Evolutionary conservation across 2,888 invertebrate species (phyloP).

Genomic region (Mythimna albipuncta): DNA sequence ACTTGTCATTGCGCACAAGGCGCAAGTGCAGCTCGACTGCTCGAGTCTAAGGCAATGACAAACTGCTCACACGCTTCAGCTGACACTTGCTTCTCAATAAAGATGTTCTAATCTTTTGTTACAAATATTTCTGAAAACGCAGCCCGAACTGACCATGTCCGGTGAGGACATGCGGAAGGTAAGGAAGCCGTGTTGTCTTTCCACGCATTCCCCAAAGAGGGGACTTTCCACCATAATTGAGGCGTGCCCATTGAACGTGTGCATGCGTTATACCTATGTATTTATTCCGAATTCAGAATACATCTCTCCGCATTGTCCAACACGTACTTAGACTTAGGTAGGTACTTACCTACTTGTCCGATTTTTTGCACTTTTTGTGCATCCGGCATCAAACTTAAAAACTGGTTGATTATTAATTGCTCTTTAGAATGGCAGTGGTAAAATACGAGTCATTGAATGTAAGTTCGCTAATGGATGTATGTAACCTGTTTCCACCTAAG

Average conservation of each 20-base stretch:
- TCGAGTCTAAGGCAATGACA: background rate
- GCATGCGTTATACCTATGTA: too few species aligned
- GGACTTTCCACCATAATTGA: too few species aligned
- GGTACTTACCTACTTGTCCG: background rate
- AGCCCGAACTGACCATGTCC: too few species aligned
- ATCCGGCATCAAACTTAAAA: background rate
- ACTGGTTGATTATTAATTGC: background rate
- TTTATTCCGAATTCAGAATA: too few species aligned
- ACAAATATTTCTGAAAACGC: background rate
- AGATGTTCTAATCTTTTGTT: background rate
- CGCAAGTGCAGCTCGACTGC: background rate
- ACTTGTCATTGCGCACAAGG: background rate
- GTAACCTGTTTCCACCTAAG: background rate
- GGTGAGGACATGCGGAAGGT: too few species aligned
- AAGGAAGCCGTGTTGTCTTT: too few species aligned
- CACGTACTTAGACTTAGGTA: too few species aligned
- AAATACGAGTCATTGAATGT: background rate
- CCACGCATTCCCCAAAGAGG: too few species aligned
- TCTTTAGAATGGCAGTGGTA: background rate
- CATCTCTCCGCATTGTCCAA: too few species aligned
- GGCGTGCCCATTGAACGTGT: too few species aligned
- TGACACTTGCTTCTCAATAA: background rate
- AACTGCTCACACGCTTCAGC: background rate
- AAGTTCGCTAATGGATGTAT: constrained; percentile 5
- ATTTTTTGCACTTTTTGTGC: background rate